Percentiles rank a stretch among this genome's conserved stretches.
These are phyloP conservation scores for Benitochromis conjunctus DNA, from an alignment of 2,113 vertebrate genomes.

Conservation along the genomic window DNA sequence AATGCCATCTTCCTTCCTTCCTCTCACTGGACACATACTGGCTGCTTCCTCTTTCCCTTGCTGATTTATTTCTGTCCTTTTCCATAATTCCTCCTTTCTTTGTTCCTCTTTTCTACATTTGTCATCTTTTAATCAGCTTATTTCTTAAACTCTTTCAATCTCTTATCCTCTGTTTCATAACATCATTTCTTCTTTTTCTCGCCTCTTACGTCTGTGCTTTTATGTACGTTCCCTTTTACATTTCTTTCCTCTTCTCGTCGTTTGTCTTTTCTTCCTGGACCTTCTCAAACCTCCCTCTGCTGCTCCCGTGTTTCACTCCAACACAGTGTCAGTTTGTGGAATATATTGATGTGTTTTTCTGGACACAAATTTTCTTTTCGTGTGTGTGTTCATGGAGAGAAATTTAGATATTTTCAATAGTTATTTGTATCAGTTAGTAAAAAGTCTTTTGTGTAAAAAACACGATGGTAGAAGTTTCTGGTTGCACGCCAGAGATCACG, in stretches of 20 bases:
- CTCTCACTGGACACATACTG: background rate
- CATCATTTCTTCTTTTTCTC: background rate
- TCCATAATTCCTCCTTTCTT: background rate
- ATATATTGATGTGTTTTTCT: background rate
- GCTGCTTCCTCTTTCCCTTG: background rate
- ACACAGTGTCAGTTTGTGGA: background rate
- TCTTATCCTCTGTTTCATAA: background rate
- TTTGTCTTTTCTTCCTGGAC: background rate
- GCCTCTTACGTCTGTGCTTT: background rate
- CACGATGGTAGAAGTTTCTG: background rate
- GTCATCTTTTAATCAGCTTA: background rate
- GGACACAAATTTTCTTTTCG: background rate
- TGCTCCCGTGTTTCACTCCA: background rate
- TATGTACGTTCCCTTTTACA: background rate
- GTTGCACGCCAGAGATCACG: background rate
- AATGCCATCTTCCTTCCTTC: background rate
- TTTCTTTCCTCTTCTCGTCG: background rate
- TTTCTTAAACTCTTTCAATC: background rate
- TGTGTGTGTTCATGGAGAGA: background rate
- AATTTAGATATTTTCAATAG: background rate
- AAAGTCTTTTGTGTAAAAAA: background rate
- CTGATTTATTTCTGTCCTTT: background rate
- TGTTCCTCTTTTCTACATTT: background rate
- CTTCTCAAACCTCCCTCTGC: background rate
- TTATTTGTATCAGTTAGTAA: background rate